Conservation (phyloP, 2,888 invertebrate species). For the Dastarcus helophoroides region DNA sequence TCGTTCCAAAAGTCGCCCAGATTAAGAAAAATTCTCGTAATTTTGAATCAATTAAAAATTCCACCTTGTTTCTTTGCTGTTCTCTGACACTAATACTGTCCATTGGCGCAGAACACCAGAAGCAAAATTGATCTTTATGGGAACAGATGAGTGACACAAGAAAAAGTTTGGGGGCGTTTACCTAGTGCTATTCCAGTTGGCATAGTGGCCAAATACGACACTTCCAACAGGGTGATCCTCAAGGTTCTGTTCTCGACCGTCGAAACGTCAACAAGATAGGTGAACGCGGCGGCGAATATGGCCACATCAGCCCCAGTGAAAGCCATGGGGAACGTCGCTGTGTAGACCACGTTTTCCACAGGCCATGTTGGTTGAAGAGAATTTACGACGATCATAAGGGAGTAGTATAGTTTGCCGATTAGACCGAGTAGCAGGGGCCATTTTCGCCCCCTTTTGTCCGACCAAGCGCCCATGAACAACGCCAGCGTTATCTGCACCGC, state of each 20-base stretch:
- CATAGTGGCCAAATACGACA: constrained; percentile 66
- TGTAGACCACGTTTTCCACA: constrained; percentile 55
- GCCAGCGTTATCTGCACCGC: constrained; percentile 60
- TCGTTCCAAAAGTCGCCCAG: too few species aligned
- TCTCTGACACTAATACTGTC: too few species aligned
- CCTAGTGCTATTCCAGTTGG: constrained; percentile 66
- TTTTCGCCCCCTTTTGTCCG: constrained; percentile 64
- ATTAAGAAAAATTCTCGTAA: too few species aligned
- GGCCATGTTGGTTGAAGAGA: constrained; percentile 47
- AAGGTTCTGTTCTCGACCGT: constrained; percentile 55
- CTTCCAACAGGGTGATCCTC: constrained; percentile 66
- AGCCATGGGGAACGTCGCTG: constrained; percentile 61
- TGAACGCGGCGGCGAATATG: constrained; percentile 62
- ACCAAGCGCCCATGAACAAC: constrained; percentile 65
- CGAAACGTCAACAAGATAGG: constrained; percentile 70
- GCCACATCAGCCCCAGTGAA: constrained; percentile 64
- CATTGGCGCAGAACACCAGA: too few species aligned
- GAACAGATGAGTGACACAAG: too few species aligned
- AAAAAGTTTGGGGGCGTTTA: too few species aligned
- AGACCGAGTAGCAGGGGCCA: constrained; percentile 57
- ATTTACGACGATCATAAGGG: constrained; percentile 57
- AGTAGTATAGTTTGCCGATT: constrained; percentile 58
- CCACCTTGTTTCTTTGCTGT: too few species aligned
- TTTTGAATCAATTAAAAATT: too few species aligned
- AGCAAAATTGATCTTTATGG: too few species aligned